Evolutionary conservation across 2,797 vertebrate genomes (phyloP).

Genomic region (Alectoris magna): DNA sequence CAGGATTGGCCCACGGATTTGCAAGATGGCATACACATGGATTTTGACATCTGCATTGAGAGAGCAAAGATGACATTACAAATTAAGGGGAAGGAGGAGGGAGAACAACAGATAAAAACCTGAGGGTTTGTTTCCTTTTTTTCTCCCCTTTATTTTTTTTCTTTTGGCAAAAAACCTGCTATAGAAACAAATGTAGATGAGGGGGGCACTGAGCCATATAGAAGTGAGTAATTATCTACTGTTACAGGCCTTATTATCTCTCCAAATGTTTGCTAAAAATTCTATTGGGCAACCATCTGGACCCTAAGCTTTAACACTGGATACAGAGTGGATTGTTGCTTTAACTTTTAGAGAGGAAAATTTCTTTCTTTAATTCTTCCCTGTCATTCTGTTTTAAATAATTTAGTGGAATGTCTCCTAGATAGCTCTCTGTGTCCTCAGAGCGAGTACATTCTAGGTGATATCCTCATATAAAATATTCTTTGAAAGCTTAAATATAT

Average conservation of each 20-base stretch:
- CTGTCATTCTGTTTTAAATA: slow-evolving; percentile 91
- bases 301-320: slow-evolving; percentile 78
- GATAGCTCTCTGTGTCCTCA: slow-evolving; percentile 84
- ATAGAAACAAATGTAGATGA: slow-evolving; percentile 79
- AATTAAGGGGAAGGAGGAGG: background rate
- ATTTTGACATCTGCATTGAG: slow-evolving; percentile 25
- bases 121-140: slow-evolving; percentile 8
- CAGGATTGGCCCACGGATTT: background rate
- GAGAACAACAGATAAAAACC: background rate
- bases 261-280: slow-evolving; percentile 86
- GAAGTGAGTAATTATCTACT: slow-evolving; percentile 83
- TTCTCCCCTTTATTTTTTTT: background rate
- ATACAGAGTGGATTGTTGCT: slow-evolving; percentile 71
- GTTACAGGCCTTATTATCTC: slow-evolving; percentile 84
- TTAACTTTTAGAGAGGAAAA: slow-evolving; percentile 73
- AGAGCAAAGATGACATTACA: background rate
- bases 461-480: slow-evolving; percentile 72
- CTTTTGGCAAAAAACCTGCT: slow-evolving; percentile 69
- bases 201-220: slow-evolving; percentile 80
- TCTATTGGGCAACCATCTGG: slow-evolving; percentile 85
- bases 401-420: slow-evolving; percentile 90
- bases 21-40: slow-evolving; percentile 4
- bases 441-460: slow-evolving; percentile 69
- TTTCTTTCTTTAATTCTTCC: slow-evolving; percentile 84
- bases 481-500: slow-evolving; percentile 59